Percentiles rank a stretch among this genome's conserved stretches.
Conservation (phyloP, 1,140 invertebrate genomes). For the Cephus cinctus region DNA sequence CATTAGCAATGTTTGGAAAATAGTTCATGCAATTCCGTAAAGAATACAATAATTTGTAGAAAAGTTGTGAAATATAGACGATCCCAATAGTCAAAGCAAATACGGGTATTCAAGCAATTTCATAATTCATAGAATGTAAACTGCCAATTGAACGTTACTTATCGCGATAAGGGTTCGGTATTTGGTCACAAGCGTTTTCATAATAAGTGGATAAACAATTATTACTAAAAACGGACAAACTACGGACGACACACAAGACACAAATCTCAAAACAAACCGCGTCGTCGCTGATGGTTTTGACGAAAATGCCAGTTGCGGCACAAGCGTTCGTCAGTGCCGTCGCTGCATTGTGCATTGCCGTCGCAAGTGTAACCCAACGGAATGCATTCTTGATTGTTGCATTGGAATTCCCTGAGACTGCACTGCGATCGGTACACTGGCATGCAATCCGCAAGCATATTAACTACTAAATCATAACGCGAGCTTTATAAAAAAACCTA, state of each 20-base stretch:
- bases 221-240: constrained; percentile 11
- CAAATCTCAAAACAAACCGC: constrained; percentile 50
- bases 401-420: constrained; percentile 59
- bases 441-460: constrained; percentile 52
- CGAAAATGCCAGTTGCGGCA: constrained; percentile 52
- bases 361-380: constrained; percentile 67
- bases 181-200: too few relatives aligned
- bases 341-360: constrained; percentile 66
- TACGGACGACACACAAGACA: constrained; percentile 41
- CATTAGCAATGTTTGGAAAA: too few relatives aligned
- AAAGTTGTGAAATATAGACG: too few relatives aligned
- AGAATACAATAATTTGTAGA: too few relatives aligned
- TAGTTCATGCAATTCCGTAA: too few relatives aligned
- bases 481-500: constrained; percentile 36
- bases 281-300: constrained; percentile 45
- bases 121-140: too few relatives aligned
- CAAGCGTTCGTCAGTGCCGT: constrained; percentile 71
- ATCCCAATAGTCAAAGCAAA: too few relatives aligned
- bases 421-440: constrained; percentile 47
- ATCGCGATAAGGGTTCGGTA: too few relatives aligned
- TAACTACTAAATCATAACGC: constrained; percentile 54
- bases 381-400: constrained; percentile 63
- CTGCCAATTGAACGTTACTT: too few relatives aligned
- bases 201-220: too few relatives aligned
- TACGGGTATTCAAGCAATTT: too few relatives aligned